Evolutionary conservation across 2,113 vertebrate genomes (phyloP).

Genomic region (Solenodon paradoxus): DNA sequence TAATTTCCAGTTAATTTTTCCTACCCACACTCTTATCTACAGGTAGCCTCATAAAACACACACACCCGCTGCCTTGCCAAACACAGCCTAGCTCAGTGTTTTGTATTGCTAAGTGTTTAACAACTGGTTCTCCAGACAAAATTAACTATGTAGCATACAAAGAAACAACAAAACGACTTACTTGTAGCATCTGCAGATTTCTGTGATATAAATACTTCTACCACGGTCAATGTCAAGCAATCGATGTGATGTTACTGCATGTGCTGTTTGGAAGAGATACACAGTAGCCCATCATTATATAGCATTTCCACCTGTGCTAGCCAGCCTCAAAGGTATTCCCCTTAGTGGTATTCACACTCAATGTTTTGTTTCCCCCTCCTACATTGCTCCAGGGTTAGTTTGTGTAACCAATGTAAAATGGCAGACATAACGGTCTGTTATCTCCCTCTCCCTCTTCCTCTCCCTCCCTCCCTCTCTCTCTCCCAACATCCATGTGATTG

Average conservation of each 20-base stretch:
- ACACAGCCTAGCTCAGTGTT: neutral
- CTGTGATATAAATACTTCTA: neutral
- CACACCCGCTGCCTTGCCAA: neutral
- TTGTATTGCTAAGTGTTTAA: neutral
- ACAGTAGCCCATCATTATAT: neutral
- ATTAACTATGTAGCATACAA: neutral
- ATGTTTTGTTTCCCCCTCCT: neutral
- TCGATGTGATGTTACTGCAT: neutral
- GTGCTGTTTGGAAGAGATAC: neutral
- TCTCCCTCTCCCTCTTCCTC: neutral
- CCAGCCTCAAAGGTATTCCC: neutral
- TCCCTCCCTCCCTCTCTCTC: neutral
- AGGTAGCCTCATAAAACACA: neutral
- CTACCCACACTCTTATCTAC: neutral
- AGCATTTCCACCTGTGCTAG: neutral
- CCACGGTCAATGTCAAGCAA: neutral
- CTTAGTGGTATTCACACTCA: neutral
- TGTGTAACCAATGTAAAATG: neutral
- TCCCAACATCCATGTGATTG: neutral
- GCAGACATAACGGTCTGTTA: neutral
- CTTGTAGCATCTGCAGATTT: neutral
- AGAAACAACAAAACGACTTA: neutral
- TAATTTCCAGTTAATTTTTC: neutral
- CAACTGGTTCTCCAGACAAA: neutral
- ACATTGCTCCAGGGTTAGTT: neutral